Evolutionary conservation across 2,888 invertebrate species (phyloP), one percentile per base, ranked within the genome.

Genomic region (Campaea margaritaria): DNA sequence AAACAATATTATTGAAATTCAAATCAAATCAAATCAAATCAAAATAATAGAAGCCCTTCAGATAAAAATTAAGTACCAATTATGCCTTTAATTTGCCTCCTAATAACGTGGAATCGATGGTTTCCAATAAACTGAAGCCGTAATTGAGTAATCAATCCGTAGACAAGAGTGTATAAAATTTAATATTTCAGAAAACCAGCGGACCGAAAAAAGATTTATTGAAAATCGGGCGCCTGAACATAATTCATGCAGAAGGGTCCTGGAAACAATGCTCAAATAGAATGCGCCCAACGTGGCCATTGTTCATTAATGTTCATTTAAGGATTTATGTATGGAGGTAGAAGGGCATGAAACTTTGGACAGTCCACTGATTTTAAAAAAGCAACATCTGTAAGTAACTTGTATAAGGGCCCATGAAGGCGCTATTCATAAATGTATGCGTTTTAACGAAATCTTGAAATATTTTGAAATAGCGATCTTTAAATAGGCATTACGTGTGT

Each of bases 241-340:
- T 67, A 58, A 67, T 54, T 64, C 54, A 64, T 55, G 46, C 47
- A 54, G 43, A 61, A 58, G 60, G 60, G 62, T 34, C 15, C 44
- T 45, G 62, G 58, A 64, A 60, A 67, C 64, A 67, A 61, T 60
- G 45, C 56, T 51, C 41, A 61, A 67, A 60, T 45, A 58, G 57
- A 62, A 64, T 64, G 53, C 57, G 54, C 54, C 49, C 62, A 52
- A 55, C 64, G 54, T 51, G 62, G 13, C 52, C 56, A 63, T 67
- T 67, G 62, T 54, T 64, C 56, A 64, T 63, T 58, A 63, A 64
- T 67, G 62, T 54, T 64, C 56, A 64, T 63, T 58, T 47, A 39
- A 48, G 8, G 53, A 58, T 62, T 60, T 59, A 58, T 58, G 56
- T 60, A 39, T 31, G 36, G 8, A 31, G 21, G 36, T 46, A 42